phyloP scores from a whole-genome alignment of 30 jellyfish, hydroid and myxozoan species.

The Rhopilema esculentum region DNA sequence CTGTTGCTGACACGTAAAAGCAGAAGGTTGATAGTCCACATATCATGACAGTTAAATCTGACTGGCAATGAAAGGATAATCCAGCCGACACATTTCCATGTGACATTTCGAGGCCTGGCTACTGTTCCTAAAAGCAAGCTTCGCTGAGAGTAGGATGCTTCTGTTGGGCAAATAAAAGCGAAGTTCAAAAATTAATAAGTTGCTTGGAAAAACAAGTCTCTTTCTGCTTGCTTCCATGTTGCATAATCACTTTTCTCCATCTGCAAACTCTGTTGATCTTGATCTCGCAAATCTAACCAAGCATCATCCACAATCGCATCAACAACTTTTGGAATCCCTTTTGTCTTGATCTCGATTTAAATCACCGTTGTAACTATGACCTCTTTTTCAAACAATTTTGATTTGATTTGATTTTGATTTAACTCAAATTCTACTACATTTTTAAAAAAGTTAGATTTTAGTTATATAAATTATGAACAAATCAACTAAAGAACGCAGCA shows the following conservation, averaged over 20 bases:
- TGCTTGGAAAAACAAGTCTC: background rate
- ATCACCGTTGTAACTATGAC: too few species aligned
- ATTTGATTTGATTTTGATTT: too few species aligned
- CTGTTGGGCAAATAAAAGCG: background rate
- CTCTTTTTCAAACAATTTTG: too few species aligned
- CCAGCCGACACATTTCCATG: background rate
- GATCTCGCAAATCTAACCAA: too few species aligned
- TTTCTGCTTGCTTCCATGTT: background rate
- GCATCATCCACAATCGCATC: too few species aligned
- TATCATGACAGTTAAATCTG: slow-evolving; percentile 3
- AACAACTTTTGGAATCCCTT: background rate
- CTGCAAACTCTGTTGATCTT: background rate
- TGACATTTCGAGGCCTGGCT: background rate
- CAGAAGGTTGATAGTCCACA: slow-evolving; percentile 54
- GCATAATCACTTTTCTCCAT: background rate
- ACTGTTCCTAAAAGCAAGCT: background rate
- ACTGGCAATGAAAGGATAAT: slow-evolving; percentile 7
- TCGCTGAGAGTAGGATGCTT: background rate
- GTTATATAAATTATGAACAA: too few species aligned
- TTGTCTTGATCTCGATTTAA: too few species aligned
- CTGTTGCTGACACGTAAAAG: slow-evolving; percentile 41
- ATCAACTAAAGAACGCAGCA: too few species aligned
- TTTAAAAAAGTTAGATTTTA: too few species aligned
- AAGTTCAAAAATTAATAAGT: background rate
- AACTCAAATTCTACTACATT: too few species aligned